Evolutionary conservation across 1,140 invertebrate species (phyloP), one percentile per base, ranked within the genome.

Genomic region (Campoletis sonorensis): DNA sequence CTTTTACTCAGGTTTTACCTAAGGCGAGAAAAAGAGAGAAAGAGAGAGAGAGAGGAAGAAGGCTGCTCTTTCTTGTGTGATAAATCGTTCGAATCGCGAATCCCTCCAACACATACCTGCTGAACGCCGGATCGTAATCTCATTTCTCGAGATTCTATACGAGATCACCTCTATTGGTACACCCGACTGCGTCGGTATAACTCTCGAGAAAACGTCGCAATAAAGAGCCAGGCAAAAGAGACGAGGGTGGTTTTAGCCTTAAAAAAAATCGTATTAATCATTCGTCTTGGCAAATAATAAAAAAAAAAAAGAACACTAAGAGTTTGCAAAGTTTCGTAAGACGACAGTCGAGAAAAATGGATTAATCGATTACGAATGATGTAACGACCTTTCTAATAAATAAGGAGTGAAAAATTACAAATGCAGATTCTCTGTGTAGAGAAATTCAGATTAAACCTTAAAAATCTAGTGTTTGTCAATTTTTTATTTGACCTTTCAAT

Each of bases 1-100:
- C 86, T 87, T 80, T 79, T 81, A 83, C 40, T 40, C 81, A 79
- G 80, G 21, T 58, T 61, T 77, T 33, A 37, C 67, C 61, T 26
- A 23, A 30, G 33, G 51, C 21, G 49, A 80, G 72, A 23, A 18
- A 1, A 49, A 40, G 54, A 75, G 15, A 40, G 49, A 18, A 23
- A 71, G 16, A 70, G 49, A 72, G 68, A 80, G 45, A 27, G 49
- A 72, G n/a, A 18, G 79, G 13, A 5, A 45, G 30, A 79, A 26
- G 16, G 67, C 27, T 16, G 27, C 67, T 33, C 30, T 30, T 70
- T 70, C 67, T 49, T 54, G 54, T 79, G 81, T 70, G 67, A 82
- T 82, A 79, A 82, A 82, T 82, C 77, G 81, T 54, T 72, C 72
- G 54, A 73, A 30, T 79, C 75, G 81, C 78, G 30, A n/a, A 51